Evolutionary conservation across 2,797 vertebrate species (phyloP), one percentile per base, ranked within the genome.

Genomic region (Rachycentron canadum): DNA sequence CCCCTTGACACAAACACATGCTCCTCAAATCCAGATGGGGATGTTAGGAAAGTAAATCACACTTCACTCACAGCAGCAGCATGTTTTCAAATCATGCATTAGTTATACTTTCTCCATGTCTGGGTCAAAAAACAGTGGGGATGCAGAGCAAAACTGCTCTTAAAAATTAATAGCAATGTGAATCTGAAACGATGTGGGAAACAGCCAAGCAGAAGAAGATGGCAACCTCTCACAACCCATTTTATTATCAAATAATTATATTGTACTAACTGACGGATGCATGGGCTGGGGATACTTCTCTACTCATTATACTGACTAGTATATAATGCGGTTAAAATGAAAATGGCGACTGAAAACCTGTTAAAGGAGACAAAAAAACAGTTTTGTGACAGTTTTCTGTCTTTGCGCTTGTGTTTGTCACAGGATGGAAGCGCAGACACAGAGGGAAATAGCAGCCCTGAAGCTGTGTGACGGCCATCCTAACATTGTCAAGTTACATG

Each of bases 371-470:
- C 25, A 19, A 30, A 38, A 30, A 38, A 62, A 41, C 23, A 45
- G 1, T 71, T 79, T 67, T 1, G 28, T 76, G 66, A 65, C 53
- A 4, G 30, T 73, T 50, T 34, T 65, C 17, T 72, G 53, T 17
- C 43, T 67, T 60, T 72, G 56, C 79, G 49, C 59, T 63, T 80
- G 36, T 73, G 7, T 79, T 68, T 59, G 26, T 91, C 94, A 16
- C 76, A 99, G 98, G 93, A 97, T 99, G 97, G 98, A 99, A 92
- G 96, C 96, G 32, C 98, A 98, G 87, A 97, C 97, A 6, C 97
- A 99, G 91, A 96, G 96, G 82, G 98, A 99, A 94, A 97, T 99
- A 71, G 96, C 97, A 4, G 98, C 98, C 67, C 92, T 99, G 89
- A 99, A 97, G 86, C 97, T 99, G 83, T 99, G 97, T 7, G 98